These are phyloP conservation scores for Rostratula benghalensis DNA, from an alignment of 2,113 vertebrate genomes.

Conservation along the genomic window DNA sequence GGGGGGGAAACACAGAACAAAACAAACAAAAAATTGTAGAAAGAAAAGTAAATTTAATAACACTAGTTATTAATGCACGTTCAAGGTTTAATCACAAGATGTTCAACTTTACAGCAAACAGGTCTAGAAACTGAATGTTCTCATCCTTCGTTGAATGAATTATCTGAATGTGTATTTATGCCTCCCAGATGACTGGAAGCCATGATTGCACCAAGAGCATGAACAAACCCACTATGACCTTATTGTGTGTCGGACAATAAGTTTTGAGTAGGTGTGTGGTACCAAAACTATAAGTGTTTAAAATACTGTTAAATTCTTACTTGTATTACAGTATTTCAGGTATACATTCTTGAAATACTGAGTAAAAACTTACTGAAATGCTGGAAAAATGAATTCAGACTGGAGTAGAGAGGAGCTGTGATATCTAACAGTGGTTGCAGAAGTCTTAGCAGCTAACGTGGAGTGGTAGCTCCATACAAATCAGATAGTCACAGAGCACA, in stretches of 20 bases:
- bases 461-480: background rate
- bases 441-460: background rate
- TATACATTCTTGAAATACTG: too few relatives aligned
- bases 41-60: background rate
- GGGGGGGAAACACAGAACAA: too few relatives aligned
- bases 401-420: background rate
- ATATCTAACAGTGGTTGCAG: background rate
- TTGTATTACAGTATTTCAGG: too few relatives aligned
- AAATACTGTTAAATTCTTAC: background rate
- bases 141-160: background rate
- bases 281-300: background rate
- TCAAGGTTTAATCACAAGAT: background rate
- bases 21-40: background rate
- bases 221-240: background rate
- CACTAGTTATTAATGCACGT: background rate
- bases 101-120: background rate
- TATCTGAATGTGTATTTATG: background rate
- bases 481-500: background rate
- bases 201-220: background rate
- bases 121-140: background rate
- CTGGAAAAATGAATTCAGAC: background rate
- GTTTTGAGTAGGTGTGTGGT: background rate
- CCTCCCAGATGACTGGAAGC: background rate
- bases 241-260: accelerated
- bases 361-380: too few relatives aligned